These are phyloP conservation scores for Gastracanthus pulcherrimus DNA, from an alignment of 2,888 invertebrate species.

Conservation along the genomic window DNA sequence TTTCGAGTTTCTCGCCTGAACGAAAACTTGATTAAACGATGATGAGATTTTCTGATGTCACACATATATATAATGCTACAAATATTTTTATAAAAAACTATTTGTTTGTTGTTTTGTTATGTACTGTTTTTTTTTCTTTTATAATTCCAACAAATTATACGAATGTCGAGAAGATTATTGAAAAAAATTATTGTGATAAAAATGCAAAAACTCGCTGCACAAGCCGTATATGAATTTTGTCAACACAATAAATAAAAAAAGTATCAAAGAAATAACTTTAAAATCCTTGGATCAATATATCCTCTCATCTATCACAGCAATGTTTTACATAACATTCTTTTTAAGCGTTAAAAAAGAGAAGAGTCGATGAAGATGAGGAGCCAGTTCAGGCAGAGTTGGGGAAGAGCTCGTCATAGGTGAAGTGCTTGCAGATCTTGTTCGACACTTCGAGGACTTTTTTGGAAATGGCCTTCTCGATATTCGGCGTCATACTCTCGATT, in stretches of 20 bases:
- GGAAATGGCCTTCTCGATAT: conserved; percentile 71
- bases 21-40: no score
- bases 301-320: neutral
- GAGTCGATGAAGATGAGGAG: no score
- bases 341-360: neutral
- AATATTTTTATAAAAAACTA: no score
- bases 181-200: neutral
- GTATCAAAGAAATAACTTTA: neutral
- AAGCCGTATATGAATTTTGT: neutral
- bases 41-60: no score
- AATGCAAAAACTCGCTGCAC: no score
- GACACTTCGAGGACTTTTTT: conserved; percentile 65
- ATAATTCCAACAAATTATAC: no score
- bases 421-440: conserved; percentile 72
- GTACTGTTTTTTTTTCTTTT: no score
- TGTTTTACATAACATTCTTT: neutral
- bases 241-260: neutral
- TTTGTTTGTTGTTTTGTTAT: no score
- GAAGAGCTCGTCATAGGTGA: conserved; percentile 73
- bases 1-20: no score
- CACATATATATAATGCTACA: no score
- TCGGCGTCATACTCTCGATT: conserved; percentile 69
- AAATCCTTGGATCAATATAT: neutral
- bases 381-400: conserved; percentile 64
- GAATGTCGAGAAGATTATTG: neutral